A percentile compares a stretch with the other conserved stretches of the same genome.
Conservation (phyloP, 2,888 invertebrate genomes). For the Pelosia muscerda region DNA sequence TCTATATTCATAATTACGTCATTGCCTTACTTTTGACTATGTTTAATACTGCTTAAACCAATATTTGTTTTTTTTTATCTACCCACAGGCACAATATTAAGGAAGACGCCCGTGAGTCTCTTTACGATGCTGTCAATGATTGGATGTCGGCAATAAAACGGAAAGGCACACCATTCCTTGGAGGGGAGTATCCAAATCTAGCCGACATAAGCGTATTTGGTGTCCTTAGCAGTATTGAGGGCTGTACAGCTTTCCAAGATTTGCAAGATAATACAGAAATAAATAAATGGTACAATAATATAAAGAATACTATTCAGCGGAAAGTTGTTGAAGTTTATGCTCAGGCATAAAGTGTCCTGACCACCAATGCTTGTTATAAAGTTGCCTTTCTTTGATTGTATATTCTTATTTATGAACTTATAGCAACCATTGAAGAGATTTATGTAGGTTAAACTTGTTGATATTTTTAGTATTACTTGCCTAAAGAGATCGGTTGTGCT, state of each 20-base stretch:
- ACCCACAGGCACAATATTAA: constrained; percentile 91
- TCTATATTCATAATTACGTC: not conserved
- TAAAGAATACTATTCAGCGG: constrained; percentile 88
- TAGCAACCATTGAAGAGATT: constrained; percentile 3
- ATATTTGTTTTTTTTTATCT: not conserved
- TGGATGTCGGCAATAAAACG: constrained; percentile 92
- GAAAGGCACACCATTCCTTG: constrained; percentile 92
- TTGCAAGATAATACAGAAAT: constrained; percentile 91
- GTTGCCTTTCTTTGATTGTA: not conserved
- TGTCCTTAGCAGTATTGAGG: constrained; percentile 96
- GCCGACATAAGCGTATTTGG: constrained; percentile 98
- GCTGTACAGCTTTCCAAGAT: constrained; percentile 96
- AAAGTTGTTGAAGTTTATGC: constrained; percentile 67
- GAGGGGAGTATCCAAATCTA: constrained; percentile 95
- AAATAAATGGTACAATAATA: constrained; percentile 91
- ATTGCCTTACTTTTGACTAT: not conserved
- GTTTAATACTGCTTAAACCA: no score
- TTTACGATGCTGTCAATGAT: constrained; percentile 95
- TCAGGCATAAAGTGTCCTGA: constrained; percentile 22
- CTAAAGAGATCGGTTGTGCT: not conserved
- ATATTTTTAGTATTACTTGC: not conserved
- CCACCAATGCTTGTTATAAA: not conserved
- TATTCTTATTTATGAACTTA: not conserved
- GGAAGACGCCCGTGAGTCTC: constrained; percentile 94
- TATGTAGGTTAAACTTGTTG: not conserved